These are phyloP conservation scores for Acleris holmiana DNA, from an alignment of 2,888 invertebrate genomes.

Conservation along the genomic window DNA sequence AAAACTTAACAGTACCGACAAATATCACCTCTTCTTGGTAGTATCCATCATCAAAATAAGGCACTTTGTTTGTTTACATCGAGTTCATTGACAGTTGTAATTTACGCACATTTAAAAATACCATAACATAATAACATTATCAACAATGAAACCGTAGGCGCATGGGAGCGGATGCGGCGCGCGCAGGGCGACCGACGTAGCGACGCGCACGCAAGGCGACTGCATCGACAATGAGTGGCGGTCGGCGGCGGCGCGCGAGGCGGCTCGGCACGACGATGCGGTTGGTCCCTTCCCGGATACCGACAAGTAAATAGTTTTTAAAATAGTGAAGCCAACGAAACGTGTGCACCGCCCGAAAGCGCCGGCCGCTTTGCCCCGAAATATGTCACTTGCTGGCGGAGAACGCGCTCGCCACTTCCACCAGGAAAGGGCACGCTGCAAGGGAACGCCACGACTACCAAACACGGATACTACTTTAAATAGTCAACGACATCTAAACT, in stretches of 20 bases:
- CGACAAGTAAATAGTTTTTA: conserved; percentile 79
- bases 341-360: conserved; percentile 81
- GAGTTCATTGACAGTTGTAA: conserved; percentile 59
- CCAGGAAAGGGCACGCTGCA: conserved; percentile 56
- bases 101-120: conserved; percentile 57
- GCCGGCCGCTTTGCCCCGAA: conserved; percentile 78
- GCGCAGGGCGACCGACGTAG: conserved; percentile 74
- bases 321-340: conserved; percentile 83
- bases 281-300: conserved; percentile 82
- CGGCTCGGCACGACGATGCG: conserved; percentile 69
- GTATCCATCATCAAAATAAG: conserved; percentile 71
- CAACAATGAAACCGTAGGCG: conserved; percentile 67
- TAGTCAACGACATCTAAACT: conserved; percentile 46
- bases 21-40: conserved; percentile 75
- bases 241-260: conserved; percentile 58
- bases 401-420: conserved; percentile 53
- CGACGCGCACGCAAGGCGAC: conserved; percentile 81
- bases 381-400: conserved; percentile 75
- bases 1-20: conserved; percentile 71
- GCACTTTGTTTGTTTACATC: conserved; percentile 60
- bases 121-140: conserved; percentile 61
- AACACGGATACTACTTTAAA: conserved; percentile 51
- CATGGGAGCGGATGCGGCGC: conserved; percentile 71
- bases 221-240: conserved; percentile 79
- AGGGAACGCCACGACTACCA: conserved; percentile 65